Base-by-base conservation (phyloP, 2,888 invertebrate genomes). In the Steinernema scapterisci region DNA sequence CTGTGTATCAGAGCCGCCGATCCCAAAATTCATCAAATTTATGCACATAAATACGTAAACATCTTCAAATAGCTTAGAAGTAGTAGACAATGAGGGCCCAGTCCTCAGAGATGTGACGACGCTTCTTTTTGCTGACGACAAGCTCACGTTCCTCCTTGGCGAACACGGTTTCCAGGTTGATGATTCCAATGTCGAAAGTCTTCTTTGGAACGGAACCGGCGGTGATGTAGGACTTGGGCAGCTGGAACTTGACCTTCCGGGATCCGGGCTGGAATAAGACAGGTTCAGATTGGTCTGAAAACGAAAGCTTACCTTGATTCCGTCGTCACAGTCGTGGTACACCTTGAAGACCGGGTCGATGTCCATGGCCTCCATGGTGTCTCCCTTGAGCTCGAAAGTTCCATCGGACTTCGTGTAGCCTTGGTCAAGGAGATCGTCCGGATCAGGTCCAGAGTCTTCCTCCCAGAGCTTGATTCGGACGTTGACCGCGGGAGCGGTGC, bases 91-190 rank as follows among this genome's bases (percentile, higher is more conserved):
- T 23, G 52, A 52, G 52, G 21, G 52, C 52, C 52, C 52, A 52
- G 52, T 52, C 52, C 11, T 52, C 52, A 23, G 23, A 52, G n/a
- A 75, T 31, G 27, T 75, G 56, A 43, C 38, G 38, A 9, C 76
- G 73, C 11, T 56, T 43, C 23, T 51, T 51, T 71, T 76, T 77
- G 44, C 73, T 73, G 54, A 77, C 75, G 25, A 82, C 54, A 45
- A 86, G 77, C 75, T 86, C 85, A 21, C 85, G 77, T 71, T 86
- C 83, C 70, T 86, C 86, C 45, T 80, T 79, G 43, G 83, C 82
- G 80, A 86, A 85, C 52, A 83, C 82, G 25, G 85, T 85, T 74
- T 86, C 85, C 70, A 86, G 77, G 75, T 86, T 86, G 23, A 86
- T 77, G 16, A 80, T 78, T 72, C 83, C 83, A 25, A 83, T 80